Conservation (phyloP, 2,113 vertebrate species). For the Phalacrocorax aristotelis region DNA sequence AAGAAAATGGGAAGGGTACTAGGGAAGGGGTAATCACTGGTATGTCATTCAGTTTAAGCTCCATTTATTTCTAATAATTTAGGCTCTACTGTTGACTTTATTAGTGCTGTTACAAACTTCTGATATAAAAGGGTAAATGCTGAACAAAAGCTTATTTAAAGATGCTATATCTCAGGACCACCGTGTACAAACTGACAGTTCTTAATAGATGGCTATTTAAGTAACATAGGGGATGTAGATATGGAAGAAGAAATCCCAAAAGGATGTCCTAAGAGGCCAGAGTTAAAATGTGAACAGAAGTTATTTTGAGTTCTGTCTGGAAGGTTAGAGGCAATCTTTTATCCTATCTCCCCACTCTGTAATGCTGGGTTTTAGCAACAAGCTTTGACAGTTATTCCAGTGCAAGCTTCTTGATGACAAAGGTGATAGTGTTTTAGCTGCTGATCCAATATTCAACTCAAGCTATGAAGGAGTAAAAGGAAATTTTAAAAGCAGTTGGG, state of each 20-base stretch:
- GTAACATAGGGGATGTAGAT: not conserved
- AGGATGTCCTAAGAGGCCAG: not conserved
- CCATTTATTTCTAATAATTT: not conserved
- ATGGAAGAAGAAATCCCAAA: not conserved
- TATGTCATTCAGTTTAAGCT: not conserved
- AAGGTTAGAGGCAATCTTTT: not conserved
- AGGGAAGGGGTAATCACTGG: not conserved
- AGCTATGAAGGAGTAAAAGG: not conserved
- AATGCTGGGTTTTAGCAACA: not conserved
- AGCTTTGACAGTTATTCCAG: not conserved
- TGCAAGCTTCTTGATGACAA: not conserved
- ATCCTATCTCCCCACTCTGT: not conserved
- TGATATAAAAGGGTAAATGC: not conserved
- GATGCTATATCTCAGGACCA: not conserved
- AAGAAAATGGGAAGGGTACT: not conserved
- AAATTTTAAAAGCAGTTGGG: not conserved
- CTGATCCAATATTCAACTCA: not conserved
- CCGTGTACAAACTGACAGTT: not conserved
- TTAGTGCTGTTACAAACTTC: not conserved
- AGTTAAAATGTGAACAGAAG: not conserved
- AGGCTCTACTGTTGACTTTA: not conserved
- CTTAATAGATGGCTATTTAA: not conserved
- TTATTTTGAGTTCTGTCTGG: not conserved
- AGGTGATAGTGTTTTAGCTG: not conserved
- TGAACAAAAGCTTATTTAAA: not conserved